Base-by-base conservation (phyloP, 2,888 invertebrate species). In the Microplitis manilae region DNA sequence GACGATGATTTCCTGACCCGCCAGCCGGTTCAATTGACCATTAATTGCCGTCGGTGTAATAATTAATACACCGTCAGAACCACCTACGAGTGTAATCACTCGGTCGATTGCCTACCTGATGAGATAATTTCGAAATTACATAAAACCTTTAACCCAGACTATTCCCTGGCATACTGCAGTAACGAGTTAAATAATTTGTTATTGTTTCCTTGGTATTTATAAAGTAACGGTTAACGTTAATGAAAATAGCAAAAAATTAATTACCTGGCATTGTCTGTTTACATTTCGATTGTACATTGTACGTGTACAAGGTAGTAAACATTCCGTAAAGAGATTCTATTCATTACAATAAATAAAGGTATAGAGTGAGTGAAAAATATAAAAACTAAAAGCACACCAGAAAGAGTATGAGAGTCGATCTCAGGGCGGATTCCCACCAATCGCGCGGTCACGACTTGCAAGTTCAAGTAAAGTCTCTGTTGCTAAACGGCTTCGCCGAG, bases 371-470 rank as follows among this genome's bases (percentile, higher is more conserved):
- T 61, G 13, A 59, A 72, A 81, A 61, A 68, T 76, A 71, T 81
- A 79, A 82, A 86, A 83, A 87, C 86, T 20, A 20, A 30, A 65
- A 30, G 30, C 20, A 30, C 38, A 38, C 65, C 13, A 17, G 30
- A 20, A 20, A 65, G 65, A 30, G 87, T 89, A 89, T 89, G 89
- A 88, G 89, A 89, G 89, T 88, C 86, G 87, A 88, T 89, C 88
- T 87, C 87, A 81, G 87, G 88, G 87, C 88, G 88, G 87, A 89
- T 89, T 89, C 89, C 89, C 89, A 89, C 88, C 89, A 83, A 83
- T 84, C 84, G 83, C 85, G 85, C 85, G 87, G 87, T 89, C 89
- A 89, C 89, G 89, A 88, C 86, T 87, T 81, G 59, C 70, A 70
- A 70, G 70, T 76, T 81, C 82, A 81, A 83, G 82, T 50, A 50